Percentiles rank a stretch among this genome's conserved stretches.
These are phyloP conservation scores for rat (Rattus norvegicus) DNA, from an alignment of 2,113 vertebrate genomes.

Conservation along the genomic window GRCr8 NC_086029.1:39528501-39529000, in stretches of 20 bases:
- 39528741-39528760: background rate
- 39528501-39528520: background rate
- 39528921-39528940: background rate
- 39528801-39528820: background rate
- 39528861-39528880: background rate
- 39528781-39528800: background rate
- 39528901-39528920: too few species aligned
- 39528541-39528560: background rate
- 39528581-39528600: background rate
- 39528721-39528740: background rate
- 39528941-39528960: background rate
- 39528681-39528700: background rate
- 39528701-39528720: background rate
- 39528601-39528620: background rate
- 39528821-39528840: background rate
- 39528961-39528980: background rate
- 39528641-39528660: background rate
- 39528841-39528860: constrained; percentile 24
- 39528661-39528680: background rate
- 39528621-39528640: background rate
- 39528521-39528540: constrained; percentile 35
- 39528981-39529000: constrained; percentile 11
- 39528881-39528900: too few species aligned
- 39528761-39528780: background rate
- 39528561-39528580: background rate